Evolutionary conservation across 2,888 invertebrate genomes (phyloP).

Genomic region (Scaptomyza cyrtandrae): DNA sequence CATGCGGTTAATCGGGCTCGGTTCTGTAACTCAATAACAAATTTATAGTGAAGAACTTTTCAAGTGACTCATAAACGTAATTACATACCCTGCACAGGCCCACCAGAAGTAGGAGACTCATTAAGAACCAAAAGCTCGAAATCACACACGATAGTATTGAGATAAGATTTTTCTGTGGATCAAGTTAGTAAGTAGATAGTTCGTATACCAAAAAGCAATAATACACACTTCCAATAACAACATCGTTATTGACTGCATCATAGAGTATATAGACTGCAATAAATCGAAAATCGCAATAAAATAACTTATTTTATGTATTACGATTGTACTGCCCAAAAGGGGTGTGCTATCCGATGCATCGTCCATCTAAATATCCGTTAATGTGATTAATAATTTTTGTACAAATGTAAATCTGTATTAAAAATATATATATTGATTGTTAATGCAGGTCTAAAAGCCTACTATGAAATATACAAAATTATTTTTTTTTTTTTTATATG

Average conservation of each 20-base stretch:
- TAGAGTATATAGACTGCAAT: conserved; percentile 47
- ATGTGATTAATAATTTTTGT: too few relatives aligned
- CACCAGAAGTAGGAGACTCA: conserved; percentile 34
- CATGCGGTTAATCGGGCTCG: background rate
- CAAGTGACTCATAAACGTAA: background rate
- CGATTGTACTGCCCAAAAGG: background rate
- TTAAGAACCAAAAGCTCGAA: conserved; percentile 41
- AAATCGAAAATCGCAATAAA: conserved; percentile 46
- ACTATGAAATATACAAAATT: conserved; percentile 15
- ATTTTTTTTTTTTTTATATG: background rate
- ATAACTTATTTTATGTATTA: conserved; percentile 21
- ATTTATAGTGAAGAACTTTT: background rate
- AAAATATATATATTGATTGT: conserved; percentile 43
- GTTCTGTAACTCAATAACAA: conserved; percentile 9
- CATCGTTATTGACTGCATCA: conserved; percentile 17
- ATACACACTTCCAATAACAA: conserved; percentile 24
- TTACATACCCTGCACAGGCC: conserved; percentile 52
- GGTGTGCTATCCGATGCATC: background rate
- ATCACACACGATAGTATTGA: conserved; percentile 26
- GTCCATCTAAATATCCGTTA: conserved; percentile 8
- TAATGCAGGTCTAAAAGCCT: conserved; percentile 7
- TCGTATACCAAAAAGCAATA: background rate
- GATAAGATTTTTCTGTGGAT: conserved; percentile 25
- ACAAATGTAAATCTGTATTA: conserved; percentile 6
- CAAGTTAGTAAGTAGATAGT: background rate